Percentiles rank a stretch among this genome's conserved stretches.
These are phyloP conservation scores for Trichechus manatus DNA, from an alignment of 2,113 vertebrate species.

Conservation along the genomic window DNA sequence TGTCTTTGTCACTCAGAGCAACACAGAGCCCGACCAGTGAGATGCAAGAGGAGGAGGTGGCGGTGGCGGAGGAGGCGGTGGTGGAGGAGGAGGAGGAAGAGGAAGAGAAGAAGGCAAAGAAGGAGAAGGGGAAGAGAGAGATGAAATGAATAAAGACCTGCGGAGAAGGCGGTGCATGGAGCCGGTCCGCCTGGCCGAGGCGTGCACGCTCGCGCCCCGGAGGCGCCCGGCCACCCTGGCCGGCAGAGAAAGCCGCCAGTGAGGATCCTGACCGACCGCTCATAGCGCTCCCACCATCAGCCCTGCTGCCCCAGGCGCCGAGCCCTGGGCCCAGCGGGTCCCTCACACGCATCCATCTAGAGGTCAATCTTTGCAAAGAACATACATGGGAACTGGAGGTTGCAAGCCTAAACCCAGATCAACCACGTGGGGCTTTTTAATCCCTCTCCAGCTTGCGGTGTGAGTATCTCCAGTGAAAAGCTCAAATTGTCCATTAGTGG, in stretches of 20 bases:
- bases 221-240: constrained; percentile 82
- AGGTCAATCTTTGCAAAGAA: constrained; percentile 88
- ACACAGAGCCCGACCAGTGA: constrained; percentile 85
- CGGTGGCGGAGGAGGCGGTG: constrained; percentile 71
- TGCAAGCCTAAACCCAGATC: constrained; percentile 90
- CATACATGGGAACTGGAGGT: constrained; percentile 88
- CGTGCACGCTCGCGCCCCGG: constrained; percentile 87
- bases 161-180: constrained; percentile 85
- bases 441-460: constrained; percentile 85
- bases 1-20: constrained; percentile 88
- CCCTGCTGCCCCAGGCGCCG: constrained; percentile 82
- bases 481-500: constrained; percentile 89
- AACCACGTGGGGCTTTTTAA: constrained; percentile 91
- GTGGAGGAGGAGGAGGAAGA: constrained; percentile 78
- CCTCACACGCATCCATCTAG: constrained; percentile 88
- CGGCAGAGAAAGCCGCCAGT: constrained; percentile 80
- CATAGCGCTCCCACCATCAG: constrained; percentile 84
- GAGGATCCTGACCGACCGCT: constrained; percentile 80
- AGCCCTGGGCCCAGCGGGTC: constrained; percentile 85
- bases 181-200: constrained; percentile 83
- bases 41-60: constrained; percentile 85
- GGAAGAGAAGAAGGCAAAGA: constrained; percentile 62
- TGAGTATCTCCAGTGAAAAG: constrained; percentile 85
- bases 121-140: constrained; percentile 83
- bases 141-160: constrained; percentile 85